A percentile compares a stretch with the other conserved stretches of the same genome.
Conservation (phyloP, 2,888 invertebrate species). For the Gastrophysa polygoni region DNA sequence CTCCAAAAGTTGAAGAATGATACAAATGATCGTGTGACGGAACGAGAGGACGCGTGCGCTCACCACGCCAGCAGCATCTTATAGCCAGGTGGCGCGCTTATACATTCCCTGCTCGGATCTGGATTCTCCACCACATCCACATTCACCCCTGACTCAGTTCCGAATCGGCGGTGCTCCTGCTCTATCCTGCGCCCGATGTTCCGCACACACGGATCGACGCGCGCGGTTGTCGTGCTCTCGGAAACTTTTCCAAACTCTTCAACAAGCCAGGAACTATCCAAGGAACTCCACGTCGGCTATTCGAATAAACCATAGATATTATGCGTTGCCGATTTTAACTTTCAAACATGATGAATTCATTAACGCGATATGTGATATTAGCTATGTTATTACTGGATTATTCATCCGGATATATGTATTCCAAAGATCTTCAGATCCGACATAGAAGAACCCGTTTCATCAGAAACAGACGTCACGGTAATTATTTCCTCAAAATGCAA, state of each 20-base stretch:
- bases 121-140: constrained; percentile 52
- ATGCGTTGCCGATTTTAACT: constrained; percentile 18
- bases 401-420: constrained; percentile 33
- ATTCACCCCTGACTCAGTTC: constrained; percentile 51
- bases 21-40: constrained; percentile 40
- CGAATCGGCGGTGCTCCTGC: constrained; percentile 36
- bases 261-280: constrained; percentile 10
- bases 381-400: constrained; percentile 36
- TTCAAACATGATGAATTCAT: constrained; percentile 26
- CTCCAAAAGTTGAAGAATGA: constrained; percentile 36
- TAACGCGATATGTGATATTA: constrained; percentile 35
- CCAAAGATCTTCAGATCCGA: constrained; percentile 52
- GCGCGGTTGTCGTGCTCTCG: constrained; percentile 32
- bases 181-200: constrained; percentile 36
- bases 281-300: constrained; percentile 2
- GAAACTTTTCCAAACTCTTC: constrained; percentile 25
- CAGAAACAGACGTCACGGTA: constrained; percentile 45
- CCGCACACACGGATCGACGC: constrained; percentile 24
- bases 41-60: constrained; percentile 45
- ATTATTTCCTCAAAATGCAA: constrained; percentile 27
- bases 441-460: constrained; percentile 59
- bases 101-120: constrained; percentile 51
- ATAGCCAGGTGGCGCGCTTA: constrained; percentile 56
- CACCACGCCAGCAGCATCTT: constrained; percentile 50
- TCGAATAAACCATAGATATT: background rate